These are phyloP conservation scores for Rhimphoctona megacephalus DNA, from an alignment of 2,888 invertebrate species.

Conservation along the genomic window DNA sequence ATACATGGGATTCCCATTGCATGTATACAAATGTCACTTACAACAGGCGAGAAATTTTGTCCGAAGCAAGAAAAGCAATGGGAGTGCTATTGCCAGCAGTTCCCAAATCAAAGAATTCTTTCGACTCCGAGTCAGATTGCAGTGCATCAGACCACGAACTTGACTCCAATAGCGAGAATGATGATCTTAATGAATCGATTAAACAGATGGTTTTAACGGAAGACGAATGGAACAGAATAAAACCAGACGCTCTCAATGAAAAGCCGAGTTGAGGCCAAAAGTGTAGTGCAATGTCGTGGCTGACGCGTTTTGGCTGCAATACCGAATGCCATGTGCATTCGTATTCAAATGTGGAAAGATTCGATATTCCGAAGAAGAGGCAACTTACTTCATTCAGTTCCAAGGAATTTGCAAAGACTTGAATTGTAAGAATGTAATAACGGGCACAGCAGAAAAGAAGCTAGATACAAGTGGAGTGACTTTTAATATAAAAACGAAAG, in stretches of 20 bases:
- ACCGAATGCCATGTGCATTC: neutral
- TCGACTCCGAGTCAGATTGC: neutral
- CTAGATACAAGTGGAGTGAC: neutral
- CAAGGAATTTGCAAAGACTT: neutral
- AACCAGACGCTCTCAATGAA: neutral
- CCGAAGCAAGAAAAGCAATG: constrained; percentile 4
- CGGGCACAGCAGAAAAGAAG: neutral
- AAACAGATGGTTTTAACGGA: constrained; percentile 6
- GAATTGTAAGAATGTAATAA: neutral
- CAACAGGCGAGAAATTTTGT: constrained; percentile 17
- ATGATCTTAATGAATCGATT: neutral
- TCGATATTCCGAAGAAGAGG: neutral
- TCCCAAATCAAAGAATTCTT: neutral
- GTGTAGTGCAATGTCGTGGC: constrained; percentile 55
- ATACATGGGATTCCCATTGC: constrained; percentile 13
- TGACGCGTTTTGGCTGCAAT: constrained; percentile 36
- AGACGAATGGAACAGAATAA: constrained; percentile 4
- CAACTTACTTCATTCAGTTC: neutral
- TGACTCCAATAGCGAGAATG: neutral
- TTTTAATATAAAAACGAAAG: neutral
- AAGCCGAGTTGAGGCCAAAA: neutral
- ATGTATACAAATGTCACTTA: constrained; percentile 3
- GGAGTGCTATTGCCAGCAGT: neutral
- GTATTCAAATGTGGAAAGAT: neutral
- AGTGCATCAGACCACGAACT: neutral